Evolutionary conservation across 1,140 invertebrate species (phyloP).

Genomic region (Drosophila kurseongensis): DNA sequence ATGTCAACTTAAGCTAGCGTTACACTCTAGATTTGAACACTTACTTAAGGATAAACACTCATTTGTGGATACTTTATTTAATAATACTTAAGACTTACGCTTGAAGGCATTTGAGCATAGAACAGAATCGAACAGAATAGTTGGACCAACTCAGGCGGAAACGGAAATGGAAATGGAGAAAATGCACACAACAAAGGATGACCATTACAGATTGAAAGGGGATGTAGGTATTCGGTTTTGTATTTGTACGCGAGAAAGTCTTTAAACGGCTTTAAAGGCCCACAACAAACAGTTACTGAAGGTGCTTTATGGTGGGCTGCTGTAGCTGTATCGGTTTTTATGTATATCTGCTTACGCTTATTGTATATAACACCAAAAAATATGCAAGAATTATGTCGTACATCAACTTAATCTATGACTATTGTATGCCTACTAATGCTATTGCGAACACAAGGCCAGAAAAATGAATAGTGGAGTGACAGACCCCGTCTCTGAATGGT

Average conservation of each 20-base stretch:
- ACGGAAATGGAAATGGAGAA: conserved; percentile 46
- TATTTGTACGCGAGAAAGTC: conserved; percentile 50
- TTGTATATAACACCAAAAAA: conserved; percentile 61
- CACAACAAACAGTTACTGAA: conserved; percentile 58
- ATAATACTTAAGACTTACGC: conserved; percentile 77
- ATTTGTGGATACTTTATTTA: conserved; percentile 63
- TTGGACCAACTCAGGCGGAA: conserved; percentile 19
- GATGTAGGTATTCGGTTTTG: conserved; percentile 7
- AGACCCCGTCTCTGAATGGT: too few relatives aligned
- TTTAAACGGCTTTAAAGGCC: conserved; percentile 55
- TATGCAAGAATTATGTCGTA: conserved; percentile 45
- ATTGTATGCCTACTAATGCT: conserved; percentile 44
- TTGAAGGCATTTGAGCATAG: conserved; percentile 73
- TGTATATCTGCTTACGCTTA: conserved; percentile 38
- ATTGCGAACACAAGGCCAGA: conserved; percentile 18
- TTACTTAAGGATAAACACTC: conserved; percentile 63
- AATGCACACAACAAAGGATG: conserved; percentile 67
- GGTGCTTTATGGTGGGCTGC: conserved; percentile 67
- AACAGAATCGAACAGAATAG: conserved; percentile 45
- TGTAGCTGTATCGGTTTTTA: conserved; percentile 42
- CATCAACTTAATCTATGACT: conserved; percentile 52
- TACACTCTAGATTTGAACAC: conserved; percentile 57
- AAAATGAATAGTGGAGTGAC: conserved; percentile 1
- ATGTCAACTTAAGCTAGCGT: conserved; percentile 43
- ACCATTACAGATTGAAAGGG: conserved; percentile 5